Conservation (phyloP, 53 echinoderm and acorn worm genomes). For the Luidia sarsii region DNA sequence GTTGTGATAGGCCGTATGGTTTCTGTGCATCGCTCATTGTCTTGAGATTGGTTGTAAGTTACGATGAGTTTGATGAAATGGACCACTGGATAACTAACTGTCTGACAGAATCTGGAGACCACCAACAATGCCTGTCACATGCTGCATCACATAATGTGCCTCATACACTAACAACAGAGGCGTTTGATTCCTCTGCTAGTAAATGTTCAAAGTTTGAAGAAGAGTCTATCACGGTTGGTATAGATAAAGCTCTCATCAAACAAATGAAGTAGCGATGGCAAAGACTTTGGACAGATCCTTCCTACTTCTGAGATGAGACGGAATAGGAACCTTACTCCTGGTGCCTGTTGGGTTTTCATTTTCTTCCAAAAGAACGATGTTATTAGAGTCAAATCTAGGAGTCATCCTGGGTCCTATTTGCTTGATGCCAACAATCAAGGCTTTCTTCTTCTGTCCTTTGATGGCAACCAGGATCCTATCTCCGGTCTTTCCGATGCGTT, state of each 20-base stretch:
- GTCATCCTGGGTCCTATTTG: constrained; percentile 72
- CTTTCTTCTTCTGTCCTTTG: constrained; percentile 90
- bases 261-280: constrained; percentile 88
- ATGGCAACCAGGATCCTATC: constrained; percentile 85
- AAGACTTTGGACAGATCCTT: constrained; percentile 92
- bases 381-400: constrained; percentile 91
- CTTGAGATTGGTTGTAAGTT: too few species aligned
- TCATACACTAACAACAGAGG: too few species aligned
- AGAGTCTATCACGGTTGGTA: too few species aligned
- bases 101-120: too few species aligned
- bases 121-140: too few species aligned
- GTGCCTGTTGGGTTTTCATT: constrained; percentile 94
- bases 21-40: too few species aligned
- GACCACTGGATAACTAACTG: too few species aligned
- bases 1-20: too few species aligned
- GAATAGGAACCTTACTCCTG: constrained; percentile 86
- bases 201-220: too few species aligned
- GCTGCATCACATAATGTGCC: too few species aligned
- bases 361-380: constrained; percentile 88
- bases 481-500: constrained; percentile 74
- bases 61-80: too few species aligned
- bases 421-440: constrained; percentile 83
- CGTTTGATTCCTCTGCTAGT: too few species aligned
- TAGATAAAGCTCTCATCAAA: constrained; percentile 42
- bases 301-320: constrained; percentile 77